Conservation (phyloP, 2,797 vertebrate genomes). For the Channallabes apus region DNA sequence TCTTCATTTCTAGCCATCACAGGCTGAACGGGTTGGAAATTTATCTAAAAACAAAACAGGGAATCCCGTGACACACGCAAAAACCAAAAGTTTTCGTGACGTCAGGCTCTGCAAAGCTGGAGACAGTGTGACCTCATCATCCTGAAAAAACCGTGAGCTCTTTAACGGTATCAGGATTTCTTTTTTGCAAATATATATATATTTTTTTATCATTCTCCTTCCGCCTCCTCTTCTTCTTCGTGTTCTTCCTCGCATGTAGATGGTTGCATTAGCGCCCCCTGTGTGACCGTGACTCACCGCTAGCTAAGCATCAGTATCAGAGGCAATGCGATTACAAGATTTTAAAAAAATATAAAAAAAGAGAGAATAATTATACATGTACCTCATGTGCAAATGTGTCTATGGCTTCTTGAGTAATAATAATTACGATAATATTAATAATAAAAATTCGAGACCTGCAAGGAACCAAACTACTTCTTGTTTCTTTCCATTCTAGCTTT, state of each 20-base stretch:
- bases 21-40: not conserved
- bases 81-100: not conserved
- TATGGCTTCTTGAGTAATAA: not conserved
- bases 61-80: conserved; percentile 9
- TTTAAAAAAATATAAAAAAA: not conserved
- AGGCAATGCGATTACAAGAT: not conserved
- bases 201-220: not conserved
- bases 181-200: not conserved
- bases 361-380: not conserved
- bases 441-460: not conserved
- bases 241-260: not conserved
- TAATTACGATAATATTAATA: not conserved
- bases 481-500: not conserved
- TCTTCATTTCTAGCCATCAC: conserved; percentile 81
- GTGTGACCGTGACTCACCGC: not conserved
- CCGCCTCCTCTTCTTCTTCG: not conserved
- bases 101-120: not conserved
- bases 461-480: not conserved
- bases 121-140: not conserved
- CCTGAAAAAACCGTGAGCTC: too few relatives aligned
- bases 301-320: not conserved
- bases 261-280: conserved; percentile 17
- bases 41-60: not conserved
- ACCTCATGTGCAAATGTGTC: not conserved
- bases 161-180: not conserved